Conservation (phyloP, 2,888 invertebrate genomes). For the Glomeris marginata region DNA sequence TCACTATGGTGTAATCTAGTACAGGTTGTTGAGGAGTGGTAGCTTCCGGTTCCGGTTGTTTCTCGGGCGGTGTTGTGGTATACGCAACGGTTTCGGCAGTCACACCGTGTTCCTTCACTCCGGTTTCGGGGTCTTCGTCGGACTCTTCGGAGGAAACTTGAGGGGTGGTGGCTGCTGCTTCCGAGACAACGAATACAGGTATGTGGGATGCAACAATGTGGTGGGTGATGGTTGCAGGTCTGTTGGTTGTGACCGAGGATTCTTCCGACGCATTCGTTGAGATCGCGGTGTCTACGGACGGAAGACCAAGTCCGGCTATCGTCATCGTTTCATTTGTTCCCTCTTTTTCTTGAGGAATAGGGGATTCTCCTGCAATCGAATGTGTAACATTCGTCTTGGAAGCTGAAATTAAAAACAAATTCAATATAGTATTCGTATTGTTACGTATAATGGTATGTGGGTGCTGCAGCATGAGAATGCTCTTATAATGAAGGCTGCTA, state of each 20-base stretch:
- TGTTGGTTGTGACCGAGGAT: slow-evolving; percentile 23
- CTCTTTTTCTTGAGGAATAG: slow-evolving; percentile 8
- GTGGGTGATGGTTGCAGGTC: slow-evolving; percentile 1
- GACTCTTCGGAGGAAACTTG: not conserved
- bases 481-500: too few relatives aligned
- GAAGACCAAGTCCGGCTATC: slow-evolving; percentile 9
- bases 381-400: slow-evolving; percentile 1
- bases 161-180: slow-evolving; percentile 1
- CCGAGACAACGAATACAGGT: not conserved
- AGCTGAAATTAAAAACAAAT: too few relatives aligned
- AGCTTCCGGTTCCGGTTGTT: not conserved
- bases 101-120: not conserved
- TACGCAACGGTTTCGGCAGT: not conserved
- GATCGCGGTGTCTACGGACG: slow-evolving; percentile 8
- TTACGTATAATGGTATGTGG: too few relatives aligned
- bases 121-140: not conserved
- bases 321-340: slow-evolving; percentile 7
- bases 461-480: too few relatives aligned
- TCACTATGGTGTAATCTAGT: not conserved
- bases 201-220: not conserved
- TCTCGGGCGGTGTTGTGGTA: not conserved
- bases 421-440: too few relatives aligned
- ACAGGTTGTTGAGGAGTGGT: slow-evolving; percentile 1
- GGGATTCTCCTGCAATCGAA: too few relatives aligned
- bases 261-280: slow-evolving; percentile 14